Evolutionary conservation across 2,113 vertebrate genomes (phyloP).

Genomic region (Synchiropus splendidus): DNA sequence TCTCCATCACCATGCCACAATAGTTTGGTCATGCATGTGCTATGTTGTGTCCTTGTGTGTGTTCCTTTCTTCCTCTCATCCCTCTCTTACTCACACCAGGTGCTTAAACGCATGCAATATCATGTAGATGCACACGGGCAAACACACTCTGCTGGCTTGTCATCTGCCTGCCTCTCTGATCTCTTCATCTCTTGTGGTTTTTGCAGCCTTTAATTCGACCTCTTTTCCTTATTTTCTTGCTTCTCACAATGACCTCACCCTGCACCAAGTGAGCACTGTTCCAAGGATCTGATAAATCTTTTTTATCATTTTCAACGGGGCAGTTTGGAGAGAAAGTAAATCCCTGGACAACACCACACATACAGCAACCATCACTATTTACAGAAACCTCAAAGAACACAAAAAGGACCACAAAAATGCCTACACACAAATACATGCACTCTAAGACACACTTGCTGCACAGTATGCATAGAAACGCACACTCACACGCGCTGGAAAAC

Average conservation of each 20-base stretch:
- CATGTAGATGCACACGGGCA: too few species aligned
- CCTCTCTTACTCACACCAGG: conserved; percentile 30
- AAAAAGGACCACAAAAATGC: conserved; percentile 38
- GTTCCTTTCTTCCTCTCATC: conserved; percentile 29
- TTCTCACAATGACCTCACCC: conserved; percentile 57
- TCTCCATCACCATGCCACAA: neutral
- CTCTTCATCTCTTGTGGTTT: conserved; percentile 62
- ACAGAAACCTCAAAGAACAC: conserved; percentile 43
- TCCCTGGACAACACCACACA: conserved; percentile 63
- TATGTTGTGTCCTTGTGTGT: conserved; percentile 50
- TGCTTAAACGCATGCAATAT: conserved; percentile 28
- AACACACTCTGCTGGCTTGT: conserved; percentile 31
- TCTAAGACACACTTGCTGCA: conserved; percentile 13
- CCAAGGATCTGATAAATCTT: conserved; percentile 69
- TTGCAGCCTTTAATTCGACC: conserved; percentile 50
- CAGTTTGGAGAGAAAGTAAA: conserved; percentile 70
- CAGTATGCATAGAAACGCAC: conserved; percentile 7
- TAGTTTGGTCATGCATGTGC: conserved; percentile 28
- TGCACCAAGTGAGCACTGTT: conserved; percentile 72
- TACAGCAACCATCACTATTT: conserved; percentile 64
- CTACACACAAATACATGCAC: conserved; percentile 21
- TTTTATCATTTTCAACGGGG: conserved; percentile 68
- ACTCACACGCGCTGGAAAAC: conserved; percentile 36
- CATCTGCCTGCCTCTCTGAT: conserved; percentile 49
- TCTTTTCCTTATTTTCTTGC: conserved; percentile 47